Evolutionary conservation across 2,113 vertebrate genomes (phyloP), one percentile per base, ranked within the genome.

Genomic region (Melanerpes aurifrons): DNA sequence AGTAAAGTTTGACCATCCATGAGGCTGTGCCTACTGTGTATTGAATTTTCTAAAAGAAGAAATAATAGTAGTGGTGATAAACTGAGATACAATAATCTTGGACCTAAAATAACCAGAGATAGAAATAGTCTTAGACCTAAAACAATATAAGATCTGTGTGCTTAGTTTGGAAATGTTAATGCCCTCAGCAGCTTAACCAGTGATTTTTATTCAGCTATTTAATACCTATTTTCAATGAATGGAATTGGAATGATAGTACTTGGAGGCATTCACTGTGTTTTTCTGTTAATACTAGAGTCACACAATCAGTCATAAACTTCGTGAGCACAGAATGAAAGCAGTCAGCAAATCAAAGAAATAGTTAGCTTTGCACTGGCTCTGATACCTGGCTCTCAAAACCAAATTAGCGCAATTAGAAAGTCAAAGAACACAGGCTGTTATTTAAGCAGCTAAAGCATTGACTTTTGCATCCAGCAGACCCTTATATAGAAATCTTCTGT

Each of bases 1-100:
- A 98, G 98, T 97, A 57, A 54, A 89, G 45, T 26, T 79, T 17
- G 8, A 25, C 76, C 25, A 43, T 89, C 37, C 96, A 97, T 93
- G 50, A 48, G 35, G 29, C 50, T 82, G 8, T 53, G 16, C 21
- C 58, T 28, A 53, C 28, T 63, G 31, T 61, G 4, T 70, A 35
- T 94, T 94, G 88, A 10, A 3, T 87, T 70, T 87, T 94, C n/a
- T 74, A 29, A 45, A 69, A 89, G 28, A 48, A 81, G 71, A 75
- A 91, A 40, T 50, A 56, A 43, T 77, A 61, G 14, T 87, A 63
- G 26, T 71, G 20, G 19, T 45, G 25, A 26, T 81, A 40, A 80
- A 66, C 28, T 57, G 56, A 57, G 56, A 57, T 57, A 57, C 31
- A 57, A 88, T 71, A 72, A 53, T n/a, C 20, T 58, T 68, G 66